These are phyloP conservation scores for Bimastos eiseni DNA, from an alignment of 2,888 invertebrate genomes.

Conservation along the genomic window DNA sequence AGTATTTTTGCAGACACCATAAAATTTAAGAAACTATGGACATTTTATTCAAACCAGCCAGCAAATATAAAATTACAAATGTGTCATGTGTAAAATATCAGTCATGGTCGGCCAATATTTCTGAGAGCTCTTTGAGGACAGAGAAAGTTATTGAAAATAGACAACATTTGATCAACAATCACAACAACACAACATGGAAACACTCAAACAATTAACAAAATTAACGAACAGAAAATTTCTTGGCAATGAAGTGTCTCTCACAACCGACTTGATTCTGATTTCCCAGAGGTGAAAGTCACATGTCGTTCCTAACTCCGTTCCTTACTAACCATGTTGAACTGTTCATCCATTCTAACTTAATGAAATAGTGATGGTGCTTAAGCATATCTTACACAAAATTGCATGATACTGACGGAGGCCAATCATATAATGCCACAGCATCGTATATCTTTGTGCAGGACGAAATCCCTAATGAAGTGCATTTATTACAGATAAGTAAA, in stretches of 20 bases:
- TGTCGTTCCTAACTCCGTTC: neutral
- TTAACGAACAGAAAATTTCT: neutral
- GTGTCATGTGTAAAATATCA: neutral
- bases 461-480: neutral
- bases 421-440: no score
- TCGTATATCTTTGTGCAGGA: neutral
- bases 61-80: neutral
- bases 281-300: neutral
- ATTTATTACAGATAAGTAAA: neutral
- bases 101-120: neutral
- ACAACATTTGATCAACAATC: neutral
- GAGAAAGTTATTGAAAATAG: neutral
- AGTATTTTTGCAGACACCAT: neutral
- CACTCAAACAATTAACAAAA: neutral
- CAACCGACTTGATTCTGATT: neutral
- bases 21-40: neutral
- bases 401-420: neutral
- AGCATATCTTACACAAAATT: neutral
- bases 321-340: neutral
- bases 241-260: neutral
- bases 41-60: neutral
- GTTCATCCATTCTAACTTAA: neutral
- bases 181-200: neutral
- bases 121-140: neutral
- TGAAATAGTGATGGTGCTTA: neutral